These are phyloP conservation scores for Ectemnius lituratus DNA, from an alignment of 2,888 invertebrate species.

Conservation along the genomic window DNA sequence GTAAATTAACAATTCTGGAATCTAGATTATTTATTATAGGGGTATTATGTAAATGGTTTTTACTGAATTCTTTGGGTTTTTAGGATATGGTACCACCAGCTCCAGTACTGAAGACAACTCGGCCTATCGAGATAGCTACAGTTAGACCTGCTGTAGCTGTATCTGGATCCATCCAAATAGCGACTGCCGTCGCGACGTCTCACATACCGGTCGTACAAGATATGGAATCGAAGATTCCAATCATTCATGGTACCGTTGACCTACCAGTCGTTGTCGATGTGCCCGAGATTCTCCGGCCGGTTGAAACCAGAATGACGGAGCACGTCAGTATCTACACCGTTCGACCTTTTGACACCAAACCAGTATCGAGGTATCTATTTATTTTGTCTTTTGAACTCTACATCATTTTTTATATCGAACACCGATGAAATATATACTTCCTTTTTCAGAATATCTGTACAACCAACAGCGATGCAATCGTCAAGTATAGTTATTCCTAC, in stretches of 20 bases:
- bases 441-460: slow-evolving; percentile 62
- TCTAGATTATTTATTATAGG: neutral
- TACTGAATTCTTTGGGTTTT: neutral
- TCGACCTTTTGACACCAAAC: slow-evolving; percentile 72
- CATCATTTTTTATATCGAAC: neutral
- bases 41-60: neutral
- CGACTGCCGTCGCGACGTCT: slow-evolving; percentile 73
- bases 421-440: neutral
- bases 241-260: slow-evolving; percentile 75
- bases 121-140: slow-evolving; percentile 67
- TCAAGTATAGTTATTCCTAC: slow-evolving; percentile 68
- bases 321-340: slow-evolving; percentile 73
- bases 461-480: slow-evolving; percentile 64
- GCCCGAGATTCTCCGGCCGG: slow-evolving; percentile 67
- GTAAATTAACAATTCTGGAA: slow-evolving; percentile 45
- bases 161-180: slow-evolving; percentile 75
- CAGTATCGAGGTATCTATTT: slow-evolving; percentile 64
- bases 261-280: slow-evolving; percentile 73
- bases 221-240: slow-evolving; percentile 74
- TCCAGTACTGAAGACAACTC: slow-evolving; percentile 61
- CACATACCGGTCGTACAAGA: slow-evolving; percentile 74
- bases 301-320: slow-evolving; percentile 66
- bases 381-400: neutral
- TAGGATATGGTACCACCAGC: slow-evolving; percentile 76
- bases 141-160: slow-evolving; percentile 71